Evolutionary conservation across 2,888 invertebrate species (phyloP).

Genomic region (Ariolimax columbianus): DNA sequence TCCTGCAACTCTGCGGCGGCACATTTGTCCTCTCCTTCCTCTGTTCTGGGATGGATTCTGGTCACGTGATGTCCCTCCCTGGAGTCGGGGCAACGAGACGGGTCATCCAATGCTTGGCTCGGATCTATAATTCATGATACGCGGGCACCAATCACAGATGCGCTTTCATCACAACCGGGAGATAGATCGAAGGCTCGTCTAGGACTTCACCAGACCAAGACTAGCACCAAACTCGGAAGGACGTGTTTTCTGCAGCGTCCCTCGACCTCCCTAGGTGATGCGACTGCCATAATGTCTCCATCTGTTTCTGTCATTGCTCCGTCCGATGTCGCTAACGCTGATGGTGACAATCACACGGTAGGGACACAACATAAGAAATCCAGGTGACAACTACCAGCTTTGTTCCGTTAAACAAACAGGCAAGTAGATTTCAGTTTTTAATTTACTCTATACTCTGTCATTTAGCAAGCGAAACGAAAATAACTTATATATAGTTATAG

Average conservation of each 20-base stretch:
- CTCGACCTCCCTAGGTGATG: neutral
- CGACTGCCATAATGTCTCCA: neutral
- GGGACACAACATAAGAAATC: neutral
- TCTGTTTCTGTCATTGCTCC: neutral
- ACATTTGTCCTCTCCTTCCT: neutral
- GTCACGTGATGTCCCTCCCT: constrained; percentile 39
- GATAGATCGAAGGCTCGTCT: constrained; percentile 41
- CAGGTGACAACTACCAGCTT: neutral
- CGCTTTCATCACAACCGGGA: constrained; percentile 30
- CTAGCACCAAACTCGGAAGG: neutral
- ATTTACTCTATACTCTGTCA: no score
- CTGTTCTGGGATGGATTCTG: constrained; percentile 28
- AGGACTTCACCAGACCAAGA: constrained; percentile 21
- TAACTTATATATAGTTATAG: no score
- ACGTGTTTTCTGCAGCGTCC: constrained; percentile 10
- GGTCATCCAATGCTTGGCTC: constrained; percentile 39
- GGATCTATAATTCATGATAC: constrained; percentile 43
- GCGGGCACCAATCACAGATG: constrained; percentile 39
- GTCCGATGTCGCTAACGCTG: neutral
- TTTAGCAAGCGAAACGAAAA: no score
- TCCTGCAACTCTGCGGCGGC: constrained; percentile 17
- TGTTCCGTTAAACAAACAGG: neutral
- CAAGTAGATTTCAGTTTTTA: neutral
- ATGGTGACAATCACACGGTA: neutral
- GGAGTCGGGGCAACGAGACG: constrained; percentile 35